A percentile compares a stretch with the other conserved stretches of the same genome.
Conservation (phyloP, 2,113 vertebrate species). For the Forbesichthys papilliferus region DNA sequence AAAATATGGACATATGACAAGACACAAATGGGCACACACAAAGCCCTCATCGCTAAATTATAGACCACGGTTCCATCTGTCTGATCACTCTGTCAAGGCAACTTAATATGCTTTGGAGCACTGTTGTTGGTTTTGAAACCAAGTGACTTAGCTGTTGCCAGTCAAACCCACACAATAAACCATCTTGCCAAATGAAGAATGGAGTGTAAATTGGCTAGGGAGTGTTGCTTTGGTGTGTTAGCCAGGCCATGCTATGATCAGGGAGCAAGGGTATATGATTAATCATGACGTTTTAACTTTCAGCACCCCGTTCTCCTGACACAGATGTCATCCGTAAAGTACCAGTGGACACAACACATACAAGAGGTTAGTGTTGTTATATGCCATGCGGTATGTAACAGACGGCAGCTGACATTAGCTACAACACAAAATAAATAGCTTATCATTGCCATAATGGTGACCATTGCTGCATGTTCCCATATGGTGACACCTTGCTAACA, state of each 20-base stretch:
- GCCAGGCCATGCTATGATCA: constrained; percentile 4
- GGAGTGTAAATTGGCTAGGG: neutral
- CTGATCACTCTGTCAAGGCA: constrained; percentile 34
- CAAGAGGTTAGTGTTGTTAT: constrained; percentile 59
- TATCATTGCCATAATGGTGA: constrained; percentile 2
- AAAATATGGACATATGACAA: constrained; percentile 30
- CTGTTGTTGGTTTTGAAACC: constrained; percentile 36
- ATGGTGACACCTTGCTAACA: constrained; percentile 42
- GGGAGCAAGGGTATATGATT: constrained; percentile 12
- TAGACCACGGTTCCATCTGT: constrained; percentile 47
- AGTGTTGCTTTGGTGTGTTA: constrained; percentile 12
- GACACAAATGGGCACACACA: constrained; percentile 36
- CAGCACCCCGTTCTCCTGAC: constrained; percentile 66
- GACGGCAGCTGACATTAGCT: too few species aligned
- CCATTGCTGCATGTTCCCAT: constrained; percentile 1
- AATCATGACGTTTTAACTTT: constrained; percentile 40
- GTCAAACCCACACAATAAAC: constrained; percentile 30
- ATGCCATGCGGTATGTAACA: too few species aligned
- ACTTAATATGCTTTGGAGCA: constrained; percentile 33
- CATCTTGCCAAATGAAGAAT: constrained; percentile 15
- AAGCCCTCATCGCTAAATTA: constrained; percentile 53
- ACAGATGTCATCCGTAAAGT: constrained; percentile 59
- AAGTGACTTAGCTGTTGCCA: constrained; percentile 19
- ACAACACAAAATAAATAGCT: neutral
- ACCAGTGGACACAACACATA: constrained; percentile 54